phyloP scores from a whole-genome alignment of 2,888 invertebrate species.

The Schrankia costaestrigalis region DNA sequence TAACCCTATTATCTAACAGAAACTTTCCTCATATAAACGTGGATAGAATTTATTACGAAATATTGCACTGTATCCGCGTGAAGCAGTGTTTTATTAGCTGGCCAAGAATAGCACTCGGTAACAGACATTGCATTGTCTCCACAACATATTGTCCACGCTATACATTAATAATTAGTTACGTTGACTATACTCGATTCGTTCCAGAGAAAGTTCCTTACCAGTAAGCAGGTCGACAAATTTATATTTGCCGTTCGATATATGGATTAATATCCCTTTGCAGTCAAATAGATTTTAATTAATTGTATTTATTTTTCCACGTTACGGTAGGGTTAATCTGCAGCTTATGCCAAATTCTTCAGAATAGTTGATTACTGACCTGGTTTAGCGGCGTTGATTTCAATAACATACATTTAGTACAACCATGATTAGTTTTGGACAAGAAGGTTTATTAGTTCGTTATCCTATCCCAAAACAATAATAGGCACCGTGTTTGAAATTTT shows the following conservation, averaged over 20 bases:
- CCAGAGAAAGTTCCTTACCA: conserved; percentile 60
- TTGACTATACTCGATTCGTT: conserved; percentile 57
- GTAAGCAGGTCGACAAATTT: conserved; percentile 37
- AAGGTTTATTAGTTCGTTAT: too few relatives aligned
- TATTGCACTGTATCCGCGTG: conserved; percentile 10
- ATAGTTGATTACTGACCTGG: conserved; percentile 6
- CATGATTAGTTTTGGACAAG: too few relatives aligned
- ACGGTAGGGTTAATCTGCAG: too few relatives aligned
- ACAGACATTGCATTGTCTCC: conserved; percentile 31
- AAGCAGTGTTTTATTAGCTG: conserved; percentile 19
- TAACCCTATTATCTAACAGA: conserved; percentile 12
- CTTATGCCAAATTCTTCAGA: too few relatives aligned
- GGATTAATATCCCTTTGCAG: too few relatives aligned
- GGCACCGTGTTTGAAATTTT: too few relatives aligned
- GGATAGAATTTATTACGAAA: conserved; percentile 21
- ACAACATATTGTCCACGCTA: conserved; percentile 43
- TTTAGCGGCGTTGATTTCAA: too few relatives aligned
- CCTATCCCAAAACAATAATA: too few relatives aligned
- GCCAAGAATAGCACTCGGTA: conserved; percentile 17
- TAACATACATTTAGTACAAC: too few relatives aligned
- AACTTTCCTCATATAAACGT: conserved; percentile 11
- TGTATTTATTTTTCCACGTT: too few relatives aligned
- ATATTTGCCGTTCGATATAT: conserved; percentile 25
- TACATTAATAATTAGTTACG: conserved; percentile 62
- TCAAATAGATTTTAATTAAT: too few relatives aligned